A percentile compares a stretch with the other conserved stretches of the same genome.
phyloP scores from a whole-genome alignment of 2,888 invertebrate genomes.

The Caenorhabditis panamensis region DNA sequence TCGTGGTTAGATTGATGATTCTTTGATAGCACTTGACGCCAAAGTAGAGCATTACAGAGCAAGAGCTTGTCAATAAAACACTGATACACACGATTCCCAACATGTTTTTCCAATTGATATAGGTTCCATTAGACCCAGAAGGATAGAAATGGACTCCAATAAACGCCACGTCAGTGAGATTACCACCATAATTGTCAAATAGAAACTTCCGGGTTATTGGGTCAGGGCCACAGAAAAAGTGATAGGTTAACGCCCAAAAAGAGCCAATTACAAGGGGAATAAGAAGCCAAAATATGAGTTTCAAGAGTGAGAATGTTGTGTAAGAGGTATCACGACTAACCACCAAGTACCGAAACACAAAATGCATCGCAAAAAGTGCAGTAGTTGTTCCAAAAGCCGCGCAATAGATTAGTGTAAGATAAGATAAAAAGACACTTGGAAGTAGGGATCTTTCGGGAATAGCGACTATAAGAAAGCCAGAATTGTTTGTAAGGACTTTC shows the following conservation, averaged over 20 bases:
- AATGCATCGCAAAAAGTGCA: slow-evolving; percentile 29
- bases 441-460: background rate
- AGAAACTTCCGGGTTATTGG: background rate
- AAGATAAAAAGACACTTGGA: too few relatives aligned
- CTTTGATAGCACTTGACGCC: background rate
- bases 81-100: background rate
- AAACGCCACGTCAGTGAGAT: background rate
- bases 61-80: background rate
- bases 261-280: background rate
- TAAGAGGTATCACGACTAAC: background rate
- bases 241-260: background rate
- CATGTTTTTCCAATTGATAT: background rate
- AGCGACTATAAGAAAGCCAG: background rate
- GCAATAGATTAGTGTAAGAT: slow-evolving; percentile 3
- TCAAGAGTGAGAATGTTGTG: background rate
- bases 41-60: background rate
- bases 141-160: background rate
- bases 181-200: background rate
- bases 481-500: background rate
- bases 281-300: background rate
- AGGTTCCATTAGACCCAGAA: background rate
- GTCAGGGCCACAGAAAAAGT: background rate
- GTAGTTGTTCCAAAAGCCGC: slow-evolving; percentile 21
- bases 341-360: slow-evolving; percentile 34
- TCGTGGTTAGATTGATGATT: background rate